Evolutionary conservation across 1,140 invertebrate genomes (phyloP).

Genomic region (Bombus superbus): DNA sequence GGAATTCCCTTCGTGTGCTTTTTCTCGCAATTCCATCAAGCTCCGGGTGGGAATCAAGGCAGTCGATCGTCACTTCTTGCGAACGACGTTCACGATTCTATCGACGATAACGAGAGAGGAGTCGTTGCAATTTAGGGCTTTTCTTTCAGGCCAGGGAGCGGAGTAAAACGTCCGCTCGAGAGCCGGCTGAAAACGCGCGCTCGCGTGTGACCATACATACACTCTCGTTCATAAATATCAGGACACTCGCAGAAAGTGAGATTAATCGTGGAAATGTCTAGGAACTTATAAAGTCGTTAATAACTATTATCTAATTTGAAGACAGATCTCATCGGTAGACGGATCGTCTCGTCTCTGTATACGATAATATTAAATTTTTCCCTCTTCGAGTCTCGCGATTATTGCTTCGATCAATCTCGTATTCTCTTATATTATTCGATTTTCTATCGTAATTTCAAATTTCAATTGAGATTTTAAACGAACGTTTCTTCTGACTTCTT

Average conservation of each 20-base stretch:
- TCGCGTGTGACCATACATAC: constrained; percentile 21
- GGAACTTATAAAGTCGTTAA: neutral
- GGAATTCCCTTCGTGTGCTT: neutral
- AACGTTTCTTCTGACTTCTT: too few species aligned
- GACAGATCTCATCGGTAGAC: too few species aligned
- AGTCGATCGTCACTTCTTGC: constrained; percentile 46
- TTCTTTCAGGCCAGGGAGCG: constrained; percentile 44
- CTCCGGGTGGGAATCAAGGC: neutral
- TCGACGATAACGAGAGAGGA: constrained; percentile 49
- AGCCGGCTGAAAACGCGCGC: neutral
- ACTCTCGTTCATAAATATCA: neutral
- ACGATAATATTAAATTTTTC: too few species aligned
- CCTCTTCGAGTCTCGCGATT: neutral
- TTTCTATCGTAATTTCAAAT: too few species aligned
- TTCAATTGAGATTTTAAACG: too few species aligned
- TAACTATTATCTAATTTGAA: neutral
- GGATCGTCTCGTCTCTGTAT: too few species aligned
- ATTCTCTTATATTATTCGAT: too few species aligned
- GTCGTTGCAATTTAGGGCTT: constrained; percentile 57
- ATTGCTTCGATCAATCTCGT: too few species aligned
- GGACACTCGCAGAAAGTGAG: neutral
- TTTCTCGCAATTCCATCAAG: constrained; percentile 13
- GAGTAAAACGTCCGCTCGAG: constrained; percentile 41
- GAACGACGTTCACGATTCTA: constrained; percentile 47
- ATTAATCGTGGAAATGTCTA: neutral